Evolutionary conservation across 1,140 invertebrate species (phyloP).

Genomic region (Tenebrio molitor): DNA sequence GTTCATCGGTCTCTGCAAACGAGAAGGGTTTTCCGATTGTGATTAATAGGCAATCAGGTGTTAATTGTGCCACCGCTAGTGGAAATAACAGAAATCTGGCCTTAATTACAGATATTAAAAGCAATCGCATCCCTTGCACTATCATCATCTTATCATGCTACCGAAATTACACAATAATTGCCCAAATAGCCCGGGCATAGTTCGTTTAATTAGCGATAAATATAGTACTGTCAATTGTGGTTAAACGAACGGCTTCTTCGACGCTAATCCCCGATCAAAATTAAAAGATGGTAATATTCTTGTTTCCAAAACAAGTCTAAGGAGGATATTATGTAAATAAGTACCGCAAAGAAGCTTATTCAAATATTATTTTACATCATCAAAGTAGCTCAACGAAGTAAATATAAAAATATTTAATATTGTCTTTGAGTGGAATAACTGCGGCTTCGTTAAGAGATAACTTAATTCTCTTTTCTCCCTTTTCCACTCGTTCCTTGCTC

Average conservation of each 20-base stretch:
- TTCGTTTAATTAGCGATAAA: constrained; percentile 37
- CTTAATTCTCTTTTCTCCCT: constrained; percentile 55
- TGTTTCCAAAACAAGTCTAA: constrained; percentile 47
- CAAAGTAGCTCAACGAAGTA: constrained; percentile 55
- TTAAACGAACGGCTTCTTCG: constrained; percentile 19
- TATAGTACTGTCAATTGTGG: constrained; percentile 35
- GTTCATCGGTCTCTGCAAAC: no score
- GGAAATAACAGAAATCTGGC: constrained; percentile 53
- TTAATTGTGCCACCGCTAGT: constrained; percentile 29
- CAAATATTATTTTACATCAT: constrained; percentile 57
- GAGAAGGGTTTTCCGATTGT: constrained; percentile 7
- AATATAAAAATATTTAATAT: constrained; percentile 64
- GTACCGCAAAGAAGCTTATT: constrained; percentile 57
- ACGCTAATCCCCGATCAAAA: constrained; percentile 12
- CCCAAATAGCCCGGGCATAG: constrained; percentile 32
- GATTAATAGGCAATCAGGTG: constrained; percentile 37
- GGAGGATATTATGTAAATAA: constrained; percentile 57
- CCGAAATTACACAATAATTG: constrained; percentile 56
- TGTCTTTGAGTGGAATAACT: constrained; percentile 61
- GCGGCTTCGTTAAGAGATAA: constrained; percentile 61
- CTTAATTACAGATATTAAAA: constrained; percentile 55
- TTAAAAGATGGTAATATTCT: constrained; percentile 44
- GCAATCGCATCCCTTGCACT: constrained; percentile 52
- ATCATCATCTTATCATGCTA: constrained; percentile 56
- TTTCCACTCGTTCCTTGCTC: constrained; percentile 41